Evolutionary conservation across 2,888 invertebrate species (phyloP), one percentile per base, ranked within the genome.

Genomic region (Aleiodes testaceus): DNA sequence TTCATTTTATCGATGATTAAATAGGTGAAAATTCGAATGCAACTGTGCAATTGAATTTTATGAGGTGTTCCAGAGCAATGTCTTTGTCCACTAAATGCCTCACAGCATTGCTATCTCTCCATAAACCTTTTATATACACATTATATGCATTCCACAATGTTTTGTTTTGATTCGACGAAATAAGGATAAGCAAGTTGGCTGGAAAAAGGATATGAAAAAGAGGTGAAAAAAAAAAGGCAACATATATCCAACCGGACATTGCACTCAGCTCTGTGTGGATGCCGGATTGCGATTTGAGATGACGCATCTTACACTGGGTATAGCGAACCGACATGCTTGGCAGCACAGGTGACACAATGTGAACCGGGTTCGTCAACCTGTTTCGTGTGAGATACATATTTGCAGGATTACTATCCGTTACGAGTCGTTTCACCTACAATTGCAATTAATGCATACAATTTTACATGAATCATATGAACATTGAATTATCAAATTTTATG

Each of bases 311-410:
- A 59, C 65, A n/a, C 61, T 20, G 59, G 36, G 42, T 42, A 49
- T 63, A 69, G 36, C 45, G 12, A 52, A 64, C 68, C 74, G 76
- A 76, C 74, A 75, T 74, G 77, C 70, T 72, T 75, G 69, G 55
- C 67, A 70, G 69, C 72, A 71, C 75, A 77, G 76, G 76, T 77
- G 76, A 78, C 73, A 80, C 75, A 78, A 79, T 75, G 72, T 77
- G 78, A 75, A 75, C 66, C 42, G 63, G 74, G 71, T 67, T 74
- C 73, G 71, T 76, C 74, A 67, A 77, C 72, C 76, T 70, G 72
- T 72, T 70, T 69, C 47, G 59, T 66, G 52, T 59, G 55, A 71
- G 26, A 61, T 71, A 59, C 69, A 70, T 70, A 69, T 64, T 70
- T 59, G 30, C 36, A 36, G 22, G 47, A 47, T 65, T 66, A 44